These are phyloP conservation scores for Scortum barcoo DNA, from an alignment of 2,113 vertebrate genomes.

Conservation along the genomic window DNA sequence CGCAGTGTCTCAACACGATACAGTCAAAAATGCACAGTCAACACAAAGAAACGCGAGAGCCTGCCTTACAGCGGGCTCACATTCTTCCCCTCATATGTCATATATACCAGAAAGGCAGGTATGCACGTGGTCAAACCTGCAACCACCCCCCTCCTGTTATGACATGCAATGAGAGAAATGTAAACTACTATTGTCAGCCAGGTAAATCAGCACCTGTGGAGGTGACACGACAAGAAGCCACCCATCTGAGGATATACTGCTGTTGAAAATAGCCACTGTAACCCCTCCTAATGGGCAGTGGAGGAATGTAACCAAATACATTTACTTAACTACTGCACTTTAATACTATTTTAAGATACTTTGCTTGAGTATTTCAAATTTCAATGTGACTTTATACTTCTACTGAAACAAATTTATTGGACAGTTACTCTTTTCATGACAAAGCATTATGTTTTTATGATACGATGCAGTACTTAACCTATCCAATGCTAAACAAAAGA, in stretches of 20 bases:
- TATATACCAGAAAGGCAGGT: background rate
- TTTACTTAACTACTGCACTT: too few species aligned
- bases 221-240: background rate
- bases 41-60: background rate
- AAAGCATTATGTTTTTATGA: too few species aligned
- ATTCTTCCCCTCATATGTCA: background rate
- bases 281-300: background rate
- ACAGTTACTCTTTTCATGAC: too few species aligned
- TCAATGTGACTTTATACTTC: too few species aligned
- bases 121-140: slow-evolving; percentile 50
- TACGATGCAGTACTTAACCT: too few species aligned
- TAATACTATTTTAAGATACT: too few species aligned
- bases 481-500: too few species aligned
- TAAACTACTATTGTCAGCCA: background rate
- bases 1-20: background rate
- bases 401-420: too few species aligned
- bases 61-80: background rate
- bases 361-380: too few species aligned
- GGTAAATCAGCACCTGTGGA: background rate
- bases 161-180: slow-evolving; percentile 6
- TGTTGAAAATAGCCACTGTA: background rate
- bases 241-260: background rate
- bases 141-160: background rate
- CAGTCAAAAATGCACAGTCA: background rate
- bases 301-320: too few species aligned